Conservation (phyloP, 2,888 invertebrate genomes). For the Furcula furcula region DNA sequence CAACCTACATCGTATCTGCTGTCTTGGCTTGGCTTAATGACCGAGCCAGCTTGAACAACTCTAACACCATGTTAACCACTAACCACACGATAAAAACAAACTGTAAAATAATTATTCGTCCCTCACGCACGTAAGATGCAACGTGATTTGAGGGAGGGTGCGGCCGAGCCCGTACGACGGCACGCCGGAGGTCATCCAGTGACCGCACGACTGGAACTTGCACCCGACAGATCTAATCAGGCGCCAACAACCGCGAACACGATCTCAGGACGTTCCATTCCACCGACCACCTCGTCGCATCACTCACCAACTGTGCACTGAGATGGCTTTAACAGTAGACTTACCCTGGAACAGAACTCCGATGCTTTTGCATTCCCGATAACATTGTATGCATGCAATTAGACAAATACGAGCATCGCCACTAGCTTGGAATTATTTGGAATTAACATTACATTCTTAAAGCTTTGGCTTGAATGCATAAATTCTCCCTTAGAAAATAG, state of each 20-base stretch:
- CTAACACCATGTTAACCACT: too few relatives aligned
- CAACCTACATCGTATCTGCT: too few relatives aligned
- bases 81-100: too few relatives aligned
- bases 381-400: too few relatives aligned
- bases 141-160: slow-evolving; percentile 12
- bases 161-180: slow-evolving; percentile 4
- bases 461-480: too few relatives aligned
- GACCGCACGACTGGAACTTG: slow-evolving; percentile 46
- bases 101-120: background rate
- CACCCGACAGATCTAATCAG: slow-evolving; percentile 61
- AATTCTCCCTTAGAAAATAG: too few relatives aligned
- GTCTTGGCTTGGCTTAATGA: too few relatives aligned
- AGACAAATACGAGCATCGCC: too few relatives aligned
- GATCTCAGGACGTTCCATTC: slow-evolving; percentile 51
- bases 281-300: slow-evolving; percentile 33
- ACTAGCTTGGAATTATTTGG: too few relatives aligned
- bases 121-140: slow-evolving; percentile 14
- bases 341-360: slow-evolving; percentile 15
- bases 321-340: slow-evolving; percentile 22
- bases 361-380: too few relatives aligned
- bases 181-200: slow-evolving; percentile 27
- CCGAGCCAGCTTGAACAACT: background rate
- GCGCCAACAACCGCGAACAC: slow-evolving; percentile 55
- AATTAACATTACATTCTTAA: too few relatives aligned
- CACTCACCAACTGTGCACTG: slow-evolving; percentile 27